Evolutionary conservation across 1,140 invertebrate species (phyloP), one percentile per base, ranked within the genome.

Genomic region (Camponotus pennsylvanicus): DNA sequence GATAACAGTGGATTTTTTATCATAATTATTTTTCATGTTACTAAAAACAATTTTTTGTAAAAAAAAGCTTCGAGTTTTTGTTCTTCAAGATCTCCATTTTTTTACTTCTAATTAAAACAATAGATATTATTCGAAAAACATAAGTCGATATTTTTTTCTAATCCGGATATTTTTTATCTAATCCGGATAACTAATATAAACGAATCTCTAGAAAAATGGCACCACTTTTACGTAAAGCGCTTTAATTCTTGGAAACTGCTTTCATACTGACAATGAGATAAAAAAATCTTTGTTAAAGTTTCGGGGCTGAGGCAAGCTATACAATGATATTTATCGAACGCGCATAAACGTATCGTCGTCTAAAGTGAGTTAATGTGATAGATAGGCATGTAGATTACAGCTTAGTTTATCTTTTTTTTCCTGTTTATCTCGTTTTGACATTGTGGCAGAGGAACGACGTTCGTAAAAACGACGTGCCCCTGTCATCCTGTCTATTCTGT

Each of bases 401-500:
- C 79, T 89, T 55, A 52, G 32, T 75, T 18, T 79, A 57, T 78
- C 37, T 49, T 15, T 77, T 40, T 77, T 77, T 42, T 3, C 15
- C 71, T 89, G 86, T 83, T 86, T 63, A 71, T 42, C 66, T 79
- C 67, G 57, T 70, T 88, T 86, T 57, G 79, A 84, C 66, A 67
- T 55, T 79, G 49, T 52, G 83, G 59, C 67, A 90, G 80, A 85
- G 75, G 85, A 76, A 90, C 85, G 82, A 89, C 71, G 61, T 52
- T 18, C 15, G 86, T 91, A 93, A 89, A 91, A 88, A 90, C 89
- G 87, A 59, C 76, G 87, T 90, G 86, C 87, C 76, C 86, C 92
- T 92, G 92, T 92, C 91, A 91, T 88, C 88, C 85, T 92, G 92
- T 93, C 92, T 76, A 88, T 91, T 90, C 90, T 90, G 93, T 93